phyloP scores from a whole-genome alignment of 2,888 invertebrate species.

The Hololepta plana region DNA sequence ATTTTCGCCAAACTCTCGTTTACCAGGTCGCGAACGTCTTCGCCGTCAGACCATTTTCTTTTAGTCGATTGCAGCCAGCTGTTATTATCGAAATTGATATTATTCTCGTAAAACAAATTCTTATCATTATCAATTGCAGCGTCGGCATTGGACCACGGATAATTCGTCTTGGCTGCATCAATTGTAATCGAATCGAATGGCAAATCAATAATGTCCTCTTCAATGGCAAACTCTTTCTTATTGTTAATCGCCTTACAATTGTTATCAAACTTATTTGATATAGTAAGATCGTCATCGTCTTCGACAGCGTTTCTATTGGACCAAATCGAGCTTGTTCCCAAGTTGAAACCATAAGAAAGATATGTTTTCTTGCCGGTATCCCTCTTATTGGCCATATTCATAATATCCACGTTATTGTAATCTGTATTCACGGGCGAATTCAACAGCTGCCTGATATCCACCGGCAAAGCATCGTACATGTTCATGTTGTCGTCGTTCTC shows the following conservation, averaged over 20 bases:
- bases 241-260: too few species aligned
- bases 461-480: conserved; percentile 41
- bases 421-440: conserved; percentile 35
- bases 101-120: conserved; percentile 25
- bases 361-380: conserved; percentile 19
- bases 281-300: too few species aligned
- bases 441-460: conserved; percentile 38
- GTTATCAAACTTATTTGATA: too few species aligned
- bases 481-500: conserved; percentile 14
- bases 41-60: conserved; percentile 14
- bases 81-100: conserved; percentile 13
- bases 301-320: conserved; percentile 16
- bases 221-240: too few species aligned
- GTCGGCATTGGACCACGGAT: too few species aligned
- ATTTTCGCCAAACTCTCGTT: conserved; percentile 30
- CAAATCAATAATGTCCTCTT: too few species aligned
- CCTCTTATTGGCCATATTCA: conserved; percentile 17
- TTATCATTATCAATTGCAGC: conserved; percentile 23
- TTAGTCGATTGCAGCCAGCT: too few species aligned
- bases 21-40: conserved; percentile 8
- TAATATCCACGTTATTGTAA: conserved; percentile 16
- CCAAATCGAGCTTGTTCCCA: conserved; percentile 36
- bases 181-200: conserved; percentile 16
- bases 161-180: too few species aligned
- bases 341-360: conserved; percentile 31